Percentiles rank a stretch among this genome's conserved stretches.
Evolutionary conservation across 2,797 vertebrate genomes (phyloP).

Genomic region (Paguma larvata): DNA sequence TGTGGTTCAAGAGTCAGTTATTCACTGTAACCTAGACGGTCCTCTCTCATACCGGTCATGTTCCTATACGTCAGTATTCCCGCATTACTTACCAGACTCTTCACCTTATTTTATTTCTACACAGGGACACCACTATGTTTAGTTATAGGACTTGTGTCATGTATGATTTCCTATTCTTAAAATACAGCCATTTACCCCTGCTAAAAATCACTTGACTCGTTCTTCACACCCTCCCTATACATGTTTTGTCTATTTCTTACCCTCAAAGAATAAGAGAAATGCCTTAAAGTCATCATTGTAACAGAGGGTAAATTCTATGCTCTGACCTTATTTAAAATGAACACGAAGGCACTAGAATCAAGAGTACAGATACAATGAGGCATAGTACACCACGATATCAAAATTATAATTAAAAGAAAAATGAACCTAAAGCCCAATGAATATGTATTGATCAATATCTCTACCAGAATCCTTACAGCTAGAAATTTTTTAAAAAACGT

Average conservation of each 20-base stretch:
- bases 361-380: neutral
- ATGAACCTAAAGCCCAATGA: neutral
- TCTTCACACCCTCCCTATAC: neutral
- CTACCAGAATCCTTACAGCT: neutral
- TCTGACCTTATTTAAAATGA: neutral
- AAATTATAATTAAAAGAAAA: neutral
- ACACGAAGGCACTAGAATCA: neutral
- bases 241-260: neutral
- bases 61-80: neutral
- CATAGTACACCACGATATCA: neutral
- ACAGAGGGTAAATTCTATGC: neutral
- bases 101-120: neutral
- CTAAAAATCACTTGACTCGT: neutral
- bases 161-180: neutral
- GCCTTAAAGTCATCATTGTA: neutral
- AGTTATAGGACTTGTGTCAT: neutral
- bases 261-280: neutral
- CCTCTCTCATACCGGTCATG: fast-evolving
- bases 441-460: neutral
- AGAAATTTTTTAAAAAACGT: neutral
- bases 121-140: neutral
- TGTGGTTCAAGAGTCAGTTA: neutral
- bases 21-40: neutral
- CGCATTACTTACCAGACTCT: neutral
- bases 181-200: neutral